Base-by-base conservation (phyloP, 2,113 vertebrate species). In the Micromys minutus region DNA sequence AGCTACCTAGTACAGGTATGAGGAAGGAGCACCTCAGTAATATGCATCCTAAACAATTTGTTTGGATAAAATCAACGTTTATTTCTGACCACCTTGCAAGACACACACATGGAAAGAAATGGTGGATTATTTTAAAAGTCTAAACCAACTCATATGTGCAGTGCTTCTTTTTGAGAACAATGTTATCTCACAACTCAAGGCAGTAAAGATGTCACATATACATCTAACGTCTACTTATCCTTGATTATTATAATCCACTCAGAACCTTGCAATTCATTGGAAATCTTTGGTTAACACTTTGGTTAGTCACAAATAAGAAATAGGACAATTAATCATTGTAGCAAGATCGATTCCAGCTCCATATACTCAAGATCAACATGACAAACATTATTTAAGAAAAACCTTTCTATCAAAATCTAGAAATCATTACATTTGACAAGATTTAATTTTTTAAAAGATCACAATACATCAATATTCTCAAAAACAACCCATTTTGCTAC, bases 361-460 rank as follows among this genome's bases (percentile, higher is more conserved):
- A 39, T 84, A 36, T 31, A 94, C 3, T 76, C 69, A 90, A 96
- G 55, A 92, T 15, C 50, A 96, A 89, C 15, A 92, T 6, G 7
- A 93, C 50, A 69, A 57, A 80, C 36, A 42, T 94, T 52, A 91
- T 45, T 93, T 34, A 76, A 83, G n/a, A 83, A 91, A 96, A 97
- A 67, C 45, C 42, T 76, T 72, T 39, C 34, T 15, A 67, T 57
- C 50, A 91, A 94, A 96, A 91, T 24, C 31, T 57, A 93, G 59
- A 96, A 94, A 91, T 89, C 16, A 94, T 47, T 74, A 45, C 7
- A 94, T 86, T 45, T 94, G 31, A 86, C 52, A 91, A 85, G 92
- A 77, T 45, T 74, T 26, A 39, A 16, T 16, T 89, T 84, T 77
- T 89, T 72, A 94, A 92, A 0, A 93, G 45, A 94, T 47, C 50